Evolutionary conservation across 1,140 invertebrate species (phyloP).

Genomic region (Lethrus apterus): DNA sequence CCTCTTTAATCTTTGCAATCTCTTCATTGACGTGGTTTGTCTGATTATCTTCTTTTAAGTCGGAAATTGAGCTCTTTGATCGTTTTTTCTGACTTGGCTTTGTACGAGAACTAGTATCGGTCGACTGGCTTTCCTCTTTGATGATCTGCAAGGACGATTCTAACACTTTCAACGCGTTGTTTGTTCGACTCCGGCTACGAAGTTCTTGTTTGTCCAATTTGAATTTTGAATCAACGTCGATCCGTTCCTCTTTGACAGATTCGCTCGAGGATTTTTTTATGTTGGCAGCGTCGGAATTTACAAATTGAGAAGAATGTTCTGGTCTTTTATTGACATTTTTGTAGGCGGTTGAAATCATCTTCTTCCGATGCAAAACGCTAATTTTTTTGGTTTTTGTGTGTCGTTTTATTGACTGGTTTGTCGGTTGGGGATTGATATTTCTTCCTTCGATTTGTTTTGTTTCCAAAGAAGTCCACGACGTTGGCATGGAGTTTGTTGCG

Average conservation of each 20-base stretch:
- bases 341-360: no score
- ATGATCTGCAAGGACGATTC: slow-evolving; percentile 13
- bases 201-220: not conserved
- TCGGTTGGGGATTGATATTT: no score
- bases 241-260: slow-evolving; percentile 1
- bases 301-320: no score
- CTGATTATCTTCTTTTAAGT: slow-evolving; percentile 7
- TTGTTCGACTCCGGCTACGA: not conserved
- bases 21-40: not conserved
- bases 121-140: slow-evolving; percentile 11
- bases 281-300: no score
- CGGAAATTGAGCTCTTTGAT: not conserved
- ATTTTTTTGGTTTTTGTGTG: no score
- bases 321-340: no score
- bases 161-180: slow-evolving; percentile 9
- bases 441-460: no score
- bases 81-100: not conserved
- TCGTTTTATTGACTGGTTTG: no score
- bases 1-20: slow-evolving; percentile 9
- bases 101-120: not conserved
- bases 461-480: no score
- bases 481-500: slow-evolving; percentile 1
- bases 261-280: not conserved
- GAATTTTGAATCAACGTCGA: not conserved
- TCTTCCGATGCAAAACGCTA: no score